Evolutionary conservation across 2,797 vertebrate genomes (phyloP).

Genomic region (Ara ararauna): DNA sequence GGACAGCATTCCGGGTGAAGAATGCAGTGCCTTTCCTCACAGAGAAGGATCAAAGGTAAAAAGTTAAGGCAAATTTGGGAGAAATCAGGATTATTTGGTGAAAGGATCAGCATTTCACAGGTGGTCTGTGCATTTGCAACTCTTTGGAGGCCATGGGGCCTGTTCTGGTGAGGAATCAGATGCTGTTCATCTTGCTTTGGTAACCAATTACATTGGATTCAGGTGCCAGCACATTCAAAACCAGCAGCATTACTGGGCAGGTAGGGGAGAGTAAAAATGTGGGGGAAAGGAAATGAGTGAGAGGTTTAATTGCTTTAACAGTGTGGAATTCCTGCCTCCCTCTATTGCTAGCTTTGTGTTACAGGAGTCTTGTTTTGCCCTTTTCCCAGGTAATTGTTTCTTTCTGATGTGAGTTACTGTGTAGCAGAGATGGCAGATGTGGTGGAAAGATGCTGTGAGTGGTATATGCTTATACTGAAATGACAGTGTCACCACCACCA

Average conservation of each 20-base stretch:
- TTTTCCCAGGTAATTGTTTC: not conserved
- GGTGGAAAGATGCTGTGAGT: not conserved
- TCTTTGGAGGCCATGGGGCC: not conserved
- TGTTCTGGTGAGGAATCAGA: not conserved
- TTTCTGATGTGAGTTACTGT: not conserved
- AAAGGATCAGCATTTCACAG: not conserved
- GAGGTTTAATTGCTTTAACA: rapidly evolving
- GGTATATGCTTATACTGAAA: not conserved
- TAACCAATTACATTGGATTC: not conserved
- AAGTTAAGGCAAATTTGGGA: not conserved
- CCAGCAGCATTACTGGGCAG: rapidly evolving
- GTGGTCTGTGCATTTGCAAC: not conserved
- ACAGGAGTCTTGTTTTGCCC: not conserved
- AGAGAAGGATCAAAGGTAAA: not conserved
- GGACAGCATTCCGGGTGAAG: not conserved
- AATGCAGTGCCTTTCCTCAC: not conserved
- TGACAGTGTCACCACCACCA: not conserved
- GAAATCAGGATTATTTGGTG: not conserved
- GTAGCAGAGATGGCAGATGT: not conserved
- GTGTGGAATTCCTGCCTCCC: rapidly evolving
- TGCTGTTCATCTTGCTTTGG: not conserved
- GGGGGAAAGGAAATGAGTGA: rapidly evolving
- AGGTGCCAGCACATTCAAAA: not conserved
- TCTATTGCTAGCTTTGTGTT: not conserved
- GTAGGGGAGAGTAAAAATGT: not conserved